Percentiles rank a stretch among this genome's conserved stretches.
phyloP scores from a whole-genome alignment of 2,797 vertebrate genomes.

The Tenualosa ilisha region DNA sequence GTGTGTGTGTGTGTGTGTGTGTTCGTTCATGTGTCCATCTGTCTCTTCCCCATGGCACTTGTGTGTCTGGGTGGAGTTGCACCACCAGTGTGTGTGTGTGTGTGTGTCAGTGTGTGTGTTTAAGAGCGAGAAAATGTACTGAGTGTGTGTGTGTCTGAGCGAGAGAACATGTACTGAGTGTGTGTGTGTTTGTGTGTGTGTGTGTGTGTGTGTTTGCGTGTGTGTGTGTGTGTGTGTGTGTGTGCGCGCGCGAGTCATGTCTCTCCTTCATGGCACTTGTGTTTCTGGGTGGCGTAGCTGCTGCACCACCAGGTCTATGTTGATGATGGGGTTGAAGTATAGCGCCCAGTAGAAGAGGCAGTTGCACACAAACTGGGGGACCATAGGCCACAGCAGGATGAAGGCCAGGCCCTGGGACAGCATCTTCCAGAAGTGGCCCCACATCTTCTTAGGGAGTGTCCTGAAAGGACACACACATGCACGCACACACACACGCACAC shows the following conservation, averaged over 20 bases:
- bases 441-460: constrained; percentile 82
- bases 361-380: constrained; percentile 92
- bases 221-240: neutral
- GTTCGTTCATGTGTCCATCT: neutral
- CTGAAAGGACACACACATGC: constrained; percentile 61
- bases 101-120: too few species aligned
- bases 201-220: neutral
- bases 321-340: constrained; percentile 91
- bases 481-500: neutral
- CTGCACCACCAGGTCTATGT: constrained; percentile 90
- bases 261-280: constrained; percentile 67
- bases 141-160: neutral
- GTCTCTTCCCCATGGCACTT: constrained; percentile 63
- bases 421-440: constrained; percentile 87
- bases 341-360: constrained; percentile 95
- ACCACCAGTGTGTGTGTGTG: constrained; percentile 71
- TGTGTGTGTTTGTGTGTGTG: neutral
- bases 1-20: too few species aligned
- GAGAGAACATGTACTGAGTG: neutral
- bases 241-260: neutral
- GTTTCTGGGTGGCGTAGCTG: constrained; percentile 87
- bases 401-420: constrained; percentile 86
- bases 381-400: constrained; percentile 88
- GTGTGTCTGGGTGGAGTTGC: constrained; percentile 86
- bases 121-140: neutral